Percentiles rank a stretch among this genome's conserved stretches.
These are phyloP conservation scores for Hartigia nigra DNA, from an alignment of 2,888 invertebrate genomes.

Conservation along the genomic window DNA sequence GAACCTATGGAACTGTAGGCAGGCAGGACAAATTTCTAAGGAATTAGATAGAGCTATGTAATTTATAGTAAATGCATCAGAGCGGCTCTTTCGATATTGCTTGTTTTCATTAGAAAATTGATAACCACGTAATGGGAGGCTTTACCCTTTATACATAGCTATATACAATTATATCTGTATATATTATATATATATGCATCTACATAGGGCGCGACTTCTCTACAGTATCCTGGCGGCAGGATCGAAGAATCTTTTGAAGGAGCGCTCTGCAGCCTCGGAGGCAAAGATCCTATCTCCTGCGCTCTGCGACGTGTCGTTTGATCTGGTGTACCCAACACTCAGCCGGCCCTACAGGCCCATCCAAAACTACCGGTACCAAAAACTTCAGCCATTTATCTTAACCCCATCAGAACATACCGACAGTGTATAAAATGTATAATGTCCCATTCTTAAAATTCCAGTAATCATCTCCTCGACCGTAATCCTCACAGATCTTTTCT, in stretches of 20 bases:
- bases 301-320: slow-evolving; percentile 16
- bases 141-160: not conserved
- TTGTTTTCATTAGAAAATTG: not conserved
- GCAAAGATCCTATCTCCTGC: slow-evolving; percentile 12
- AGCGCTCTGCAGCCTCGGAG: not conserved
- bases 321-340: slow-evolving; percentile 21
- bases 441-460: not conserved
- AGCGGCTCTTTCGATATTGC: not conserved
- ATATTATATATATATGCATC: not conserved
- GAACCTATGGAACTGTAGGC: not conserved
- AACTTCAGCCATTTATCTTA: not conserved
- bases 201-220: not conserved
- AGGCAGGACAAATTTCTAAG: not conserved
- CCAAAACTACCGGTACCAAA: not conserved
- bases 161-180: not conserved
- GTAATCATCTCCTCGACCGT: not conserved
- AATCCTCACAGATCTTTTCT: not conserved
- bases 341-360: not conserved
- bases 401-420: not conserved
- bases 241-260: slow-evolving; percentile 10
- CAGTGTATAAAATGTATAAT: not conserved
- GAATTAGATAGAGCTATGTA: not conserved
- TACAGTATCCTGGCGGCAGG: slow-evolving; percentile 4
- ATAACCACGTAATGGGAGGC: not conserved
- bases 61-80: not conserved